Evolutionary conservation across 2,113 vertebrate genomes (phyloP), one percentile per base, ranked within the genome.

Genomic region (Callipepla squamata): DNA sequence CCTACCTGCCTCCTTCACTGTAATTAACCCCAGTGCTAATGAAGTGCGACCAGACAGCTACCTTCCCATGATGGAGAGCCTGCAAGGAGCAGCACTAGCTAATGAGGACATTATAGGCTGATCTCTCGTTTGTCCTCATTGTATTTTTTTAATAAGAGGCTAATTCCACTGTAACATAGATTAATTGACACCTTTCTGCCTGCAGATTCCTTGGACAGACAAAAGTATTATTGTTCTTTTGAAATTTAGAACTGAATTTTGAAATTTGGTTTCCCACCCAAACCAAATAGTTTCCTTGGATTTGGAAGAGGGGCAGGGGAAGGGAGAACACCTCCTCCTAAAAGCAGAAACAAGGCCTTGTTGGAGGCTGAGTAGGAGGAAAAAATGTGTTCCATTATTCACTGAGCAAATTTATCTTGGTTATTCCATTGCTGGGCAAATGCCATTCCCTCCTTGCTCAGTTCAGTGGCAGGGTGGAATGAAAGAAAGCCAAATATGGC

Each of bases 1-100:
- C 61, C 53, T 94, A 75, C 68, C 89, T 87, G 90, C 92, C 84
- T 95, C 66, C 85, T 89, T 83, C 77, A 68, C 79, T 84, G 90
- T 94, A 95, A 97, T 97, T 97, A 97, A 97, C 96, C 94, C 91
- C 38, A 11, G 89, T 36, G 88, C 90, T 97, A 97, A 97, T 97
- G 97, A 97, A 95, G 96, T 79, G 94, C 84, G 75, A 87, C 96
- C 79, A 97, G 93, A 94, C 77, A 82, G 88, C 89, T 95, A 95
- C 87, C 74, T 74, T 84, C 93, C 57, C 53, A 22, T 92, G 94
- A 90, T 30, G 69, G 88, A 94, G 89, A 83, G 93, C 94, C 95
- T 82, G 50, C 44, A 25, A 96, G 85, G 69, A 96, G 92, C 94
- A 84, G 67, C 44, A 4, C 53, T 92, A 90, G 72, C 85, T 97